These are phyloP conservation scores for Menidia menidia DNA, from an alignment of 2,797 vertebrate genomes.

Conservation along the genomic window DNA sequence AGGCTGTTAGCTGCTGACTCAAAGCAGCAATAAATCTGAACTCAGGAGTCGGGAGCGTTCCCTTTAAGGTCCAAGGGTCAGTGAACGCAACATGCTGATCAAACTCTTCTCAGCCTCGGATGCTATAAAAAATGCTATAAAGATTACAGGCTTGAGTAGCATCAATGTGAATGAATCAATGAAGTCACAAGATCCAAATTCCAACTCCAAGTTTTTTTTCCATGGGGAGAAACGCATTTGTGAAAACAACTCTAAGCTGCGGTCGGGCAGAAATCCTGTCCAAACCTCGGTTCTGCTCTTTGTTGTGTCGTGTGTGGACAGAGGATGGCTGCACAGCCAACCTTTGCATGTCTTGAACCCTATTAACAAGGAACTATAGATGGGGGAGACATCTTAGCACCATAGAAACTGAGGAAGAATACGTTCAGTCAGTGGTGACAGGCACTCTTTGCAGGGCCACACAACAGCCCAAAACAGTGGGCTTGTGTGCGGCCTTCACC, in stretches of 20 bases:
- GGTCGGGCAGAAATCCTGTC: conserved; percentile 23
- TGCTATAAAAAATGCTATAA: conserved; percentile 45
- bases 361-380: conserved; percentile 66
- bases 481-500: conserved; percentile 65
- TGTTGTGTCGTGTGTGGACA: conserved; percentile 31
- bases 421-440: conserved; percentile 79
- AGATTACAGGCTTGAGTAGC: conserved; percentile 18
- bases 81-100: conserved; percentile 45
- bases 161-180: conserved; percentile 18
- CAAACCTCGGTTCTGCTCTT: conserved; percentile 8
- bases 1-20: conserved; percentile 21
- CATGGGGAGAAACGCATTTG: conserved; percentile 1
- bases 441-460: conserved; percentile 72
- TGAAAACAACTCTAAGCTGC: conserved; percentile 1
- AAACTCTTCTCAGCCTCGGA: conserved; percentile 28
- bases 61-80: conserved; percentile 41
- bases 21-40: conserved; percentile 31
- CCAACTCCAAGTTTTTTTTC: conserved; percentile 25
- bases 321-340: conserved; percentile 53
- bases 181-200: conserved; percentile 50
- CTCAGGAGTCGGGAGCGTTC: conserved; percentile 14
- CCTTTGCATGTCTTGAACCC: conserved; percentile 60
- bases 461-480: conserved; percentile 73
- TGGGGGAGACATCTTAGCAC: conserved; percentile 69
- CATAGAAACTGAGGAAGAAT: conserved; percentile 80